These are phyloP conservation scores for Coendou prehensilis DNA, from an alignment of 2,797 vertebrate genomes.

Conservation along the genomic window DNA sequence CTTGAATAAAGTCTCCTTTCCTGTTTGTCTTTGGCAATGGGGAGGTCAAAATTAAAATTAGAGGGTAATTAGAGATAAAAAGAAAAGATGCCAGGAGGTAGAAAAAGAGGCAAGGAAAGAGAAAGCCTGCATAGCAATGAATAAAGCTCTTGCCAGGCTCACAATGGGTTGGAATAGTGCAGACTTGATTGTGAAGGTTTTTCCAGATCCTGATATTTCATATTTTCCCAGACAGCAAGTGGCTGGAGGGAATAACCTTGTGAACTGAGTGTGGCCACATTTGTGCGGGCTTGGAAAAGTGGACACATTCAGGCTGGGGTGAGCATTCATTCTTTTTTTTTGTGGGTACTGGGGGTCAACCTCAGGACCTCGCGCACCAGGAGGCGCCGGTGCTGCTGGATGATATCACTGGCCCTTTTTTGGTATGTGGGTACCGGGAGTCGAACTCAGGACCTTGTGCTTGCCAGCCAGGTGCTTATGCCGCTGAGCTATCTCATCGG, in stretches of 20 bases:
- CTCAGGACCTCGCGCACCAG: too few species aligned
- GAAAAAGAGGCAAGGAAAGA: background rate
- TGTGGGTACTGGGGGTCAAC: too few species aligned
- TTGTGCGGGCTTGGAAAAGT: background rate
- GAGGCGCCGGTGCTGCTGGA: too few species aligned
- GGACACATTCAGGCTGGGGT: too few species aligned
- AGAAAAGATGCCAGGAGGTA: background rate
- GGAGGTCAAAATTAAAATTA: background rate
- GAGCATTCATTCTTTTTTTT: fast-evolving
- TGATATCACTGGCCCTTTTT: too few species aligned
- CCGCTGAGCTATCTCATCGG: too few species aligned
- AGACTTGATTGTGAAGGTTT: background rate
- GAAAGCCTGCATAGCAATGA: background rate
- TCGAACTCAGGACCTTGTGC: too few species aligned
- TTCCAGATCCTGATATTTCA: fast-evolving
- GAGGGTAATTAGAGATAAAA: background rate
- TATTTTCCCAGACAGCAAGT: background rate
- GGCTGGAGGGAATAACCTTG: background rate
- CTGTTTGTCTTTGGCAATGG: background rate
- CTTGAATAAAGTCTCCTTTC: background rate
- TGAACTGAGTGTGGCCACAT: fast-evolving
- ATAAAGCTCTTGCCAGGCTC: background rate
- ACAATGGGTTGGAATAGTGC: fast-evolving
- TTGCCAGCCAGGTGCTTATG: too few species aligned
- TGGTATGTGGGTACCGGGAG: too few species aligned